Base-by-base conservation (phyloP, 23 tunicate genomes). In the Trididemnum nubilum region DNA sequence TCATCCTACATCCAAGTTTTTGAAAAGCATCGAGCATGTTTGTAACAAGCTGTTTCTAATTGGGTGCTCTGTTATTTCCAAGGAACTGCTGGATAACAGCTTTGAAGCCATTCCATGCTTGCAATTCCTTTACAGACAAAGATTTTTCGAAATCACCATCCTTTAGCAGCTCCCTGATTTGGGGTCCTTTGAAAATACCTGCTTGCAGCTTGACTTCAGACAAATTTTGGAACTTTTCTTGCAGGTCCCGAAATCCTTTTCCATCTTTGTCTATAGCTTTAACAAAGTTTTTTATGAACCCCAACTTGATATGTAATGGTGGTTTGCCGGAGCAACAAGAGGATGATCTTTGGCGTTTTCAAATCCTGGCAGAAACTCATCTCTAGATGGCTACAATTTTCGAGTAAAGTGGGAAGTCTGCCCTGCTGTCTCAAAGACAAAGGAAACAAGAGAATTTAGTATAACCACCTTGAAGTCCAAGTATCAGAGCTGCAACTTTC, bases 371-470 rank as follows among this genome's bases (percentile, higher is more conserved):
- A 58, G 36, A 57, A 78, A 60, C 36, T 32, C 40, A 36, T 39
- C 59, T 36, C 79, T 36, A 19, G 58, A 27, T 73, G 59, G 79
- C 79, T 59, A 39, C 25, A 5, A 5, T 73, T 39, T 73, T 28
- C 24, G 59, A 73, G 59, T 38, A 73, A 33, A 36, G 79, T 30
- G 58, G 30, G 19, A 24, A 30, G 38, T 73, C 59, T 7, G 2
- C 79, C 59, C 79, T 36, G 60, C 79, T 37, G 79, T 73, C 59
- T 24, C 79, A 73, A 28, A 36, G 79, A 73, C 58, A 73, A 36
- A 73, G 25, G 38, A 73, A 73, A 38, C 59, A 73, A 29, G 57
- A 30, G 31, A 37, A 38, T 24, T 73, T 73, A 24, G 58, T 40
- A 29, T 39, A 37, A 58, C 78, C 78, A 37, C 71, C n/a, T 57